phyloP scores from a whole-genome alignment of 2,888 invertebrate genomes.

The Noctuana brunneofusca region DNA sequence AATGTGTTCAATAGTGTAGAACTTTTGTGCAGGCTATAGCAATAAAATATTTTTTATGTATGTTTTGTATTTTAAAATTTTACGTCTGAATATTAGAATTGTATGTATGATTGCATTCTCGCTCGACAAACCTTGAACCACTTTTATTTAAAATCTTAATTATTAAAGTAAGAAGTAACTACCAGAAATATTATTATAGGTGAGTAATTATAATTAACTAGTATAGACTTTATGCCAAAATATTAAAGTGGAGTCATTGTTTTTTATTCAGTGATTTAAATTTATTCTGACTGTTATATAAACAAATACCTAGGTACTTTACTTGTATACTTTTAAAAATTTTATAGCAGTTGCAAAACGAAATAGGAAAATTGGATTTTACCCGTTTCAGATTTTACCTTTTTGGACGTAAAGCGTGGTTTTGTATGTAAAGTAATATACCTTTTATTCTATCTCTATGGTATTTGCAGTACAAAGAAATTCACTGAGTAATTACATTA shows the following conservation, averaged over 20 bases:
- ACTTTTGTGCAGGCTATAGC: background rate
- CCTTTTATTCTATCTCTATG: slow-evolving; percentile 12
- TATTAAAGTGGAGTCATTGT: too few relatives aligned
- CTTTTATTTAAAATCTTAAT: too few relatives aligned
- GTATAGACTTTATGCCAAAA: too few relatives aligned
- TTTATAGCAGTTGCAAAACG: too few relatives aligned
- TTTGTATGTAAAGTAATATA: slow-evolving; percentile 35
- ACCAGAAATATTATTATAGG: too few relatives aligned
- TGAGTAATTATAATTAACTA: too few relatives aligned
- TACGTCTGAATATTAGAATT: background rate
- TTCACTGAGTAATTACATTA: background rate
- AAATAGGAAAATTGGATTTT: slow-evolving; percentile 81
- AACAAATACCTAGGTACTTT: too few relatives aligned
- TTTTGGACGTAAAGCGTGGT: slow-evolving; percentile 73
- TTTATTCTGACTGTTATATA: slow-evolving; percentile 67
- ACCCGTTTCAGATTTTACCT: slow-evolving; percentile 78
- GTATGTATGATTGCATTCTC: too few relatives aligned
- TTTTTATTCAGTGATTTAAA: slow-evolving; percentile 44
- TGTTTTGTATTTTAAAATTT: background rate
- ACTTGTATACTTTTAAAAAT: too few relatives aligned
- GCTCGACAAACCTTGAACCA: too few relatives aligned
- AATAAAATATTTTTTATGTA: background rate
- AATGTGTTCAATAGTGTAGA: background rate
- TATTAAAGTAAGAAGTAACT: too few relatives aligned
- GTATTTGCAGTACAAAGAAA: background rate